A percentile compares a stretch with the other conserved stretches of the same genome.
Evolutionary conservation across 92 coral and sea anemone species (phyloP).

Genomic region (Nematostella vectensis): DNA sequence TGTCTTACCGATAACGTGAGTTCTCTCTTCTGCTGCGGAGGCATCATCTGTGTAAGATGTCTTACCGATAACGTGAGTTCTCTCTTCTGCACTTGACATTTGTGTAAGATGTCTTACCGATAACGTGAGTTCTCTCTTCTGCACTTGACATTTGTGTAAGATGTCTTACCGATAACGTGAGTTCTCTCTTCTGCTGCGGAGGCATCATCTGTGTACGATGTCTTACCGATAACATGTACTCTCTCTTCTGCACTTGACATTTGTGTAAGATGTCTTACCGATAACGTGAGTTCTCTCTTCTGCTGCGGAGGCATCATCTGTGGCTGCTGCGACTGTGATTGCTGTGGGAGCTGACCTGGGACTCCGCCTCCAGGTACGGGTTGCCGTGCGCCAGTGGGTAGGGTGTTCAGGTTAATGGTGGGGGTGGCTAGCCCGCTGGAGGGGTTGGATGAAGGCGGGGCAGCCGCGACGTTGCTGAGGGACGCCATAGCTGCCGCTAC

Average conservation of each 20-base stretch:
- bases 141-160: too few relatives aligned
- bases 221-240: too few relatives aligned
- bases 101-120: too few relatives aligned
- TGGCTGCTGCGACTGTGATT: slow-evolving; percentile 32
- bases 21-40: too few relatives aligned
- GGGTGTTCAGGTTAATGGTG: slow-evolving; percentile 9
- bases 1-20: too few relatives aligned
- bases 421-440: slow-evolving; percentile 14
- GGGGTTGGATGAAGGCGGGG: slow-evolving; percentile 10
- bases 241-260: too few relatives aligned
- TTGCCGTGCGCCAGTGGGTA: slow-evolving; percentile 8
- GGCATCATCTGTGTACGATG: slow-evolving; percentile 15
- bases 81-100: too few relatives aligned
- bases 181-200: slow-evolving; percentile 60
- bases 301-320: slow-evolving; percentile 31
- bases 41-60: too few relatives aligned
- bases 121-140: too few relatives aligned
- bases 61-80: too few relatives aligned
- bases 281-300: slow-evolving; percentile 73
- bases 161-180: slow-evolving; percentile 86
- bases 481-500: slow-evolving; percentile 37
- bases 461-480: slow-evolving; percentile 13
- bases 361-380: slow-evolving; percentile 4
- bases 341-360: slow-evolving; percentile 38
- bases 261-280: slow-evolving; percentile 58